These are phyloP conservation scores for Oithona nana DNA, from an alignment of 2,888 invertebrate species.

Conservation along the genomic window DNA sequence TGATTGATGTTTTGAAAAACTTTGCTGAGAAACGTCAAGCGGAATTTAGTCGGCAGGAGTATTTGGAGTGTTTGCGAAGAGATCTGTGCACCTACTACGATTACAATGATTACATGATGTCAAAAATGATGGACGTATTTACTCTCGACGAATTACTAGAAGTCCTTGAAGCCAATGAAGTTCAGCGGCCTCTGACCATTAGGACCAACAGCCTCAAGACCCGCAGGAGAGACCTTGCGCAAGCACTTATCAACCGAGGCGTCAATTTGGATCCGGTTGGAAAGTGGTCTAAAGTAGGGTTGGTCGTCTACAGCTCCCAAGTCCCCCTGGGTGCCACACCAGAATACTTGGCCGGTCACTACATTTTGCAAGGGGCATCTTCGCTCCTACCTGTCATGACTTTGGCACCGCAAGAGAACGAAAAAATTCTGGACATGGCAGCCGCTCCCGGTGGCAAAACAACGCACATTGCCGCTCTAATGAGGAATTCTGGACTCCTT, in stretches of 20 bases:
- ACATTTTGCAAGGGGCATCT: slow-evolving; percentile 76
- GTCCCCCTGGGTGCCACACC: slow-evolving; percentile 96
- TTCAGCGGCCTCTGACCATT: slow-evolving; percentile 72
- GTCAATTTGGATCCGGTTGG: slow-evolving; percentile 95
- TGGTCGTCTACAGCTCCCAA: slow-evolving; percentile 85
- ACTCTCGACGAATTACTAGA: slow-evolving; percentile 67
- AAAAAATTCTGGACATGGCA: slow-evolving; percentile 86
- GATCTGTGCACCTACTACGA: slow-evolving; percentile 88
- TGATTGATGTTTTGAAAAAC: slow-evolving; percentile 52
- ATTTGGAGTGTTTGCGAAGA: slow-evolving; percentile 50
- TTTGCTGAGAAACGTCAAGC: slow-evolving; percentile 35
- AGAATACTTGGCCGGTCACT: slow-evolving; percentile 95
- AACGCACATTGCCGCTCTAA: slow-evolving; percentile 86
- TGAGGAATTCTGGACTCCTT: slow-evolving; percentile 92
- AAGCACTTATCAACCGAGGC: slow-evolving; percentile 79
- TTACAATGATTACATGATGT: slow-evolving; percentile 91
- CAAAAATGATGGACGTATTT: slow-evolving; percentile 71
- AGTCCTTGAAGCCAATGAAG: slow-evolving; percentile 89
- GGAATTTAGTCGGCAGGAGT: slow-evolving; percentile 53
- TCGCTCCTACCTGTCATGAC: slow-evolving; percentile 96
- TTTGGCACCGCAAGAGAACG: slow-evolving; percentile 85
- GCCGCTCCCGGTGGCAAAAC: slow-evolving; percentile 98
- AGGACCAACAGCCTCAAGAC: slow-evolving; percentile 71
- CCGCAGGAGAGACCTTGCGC: slow-evolving; percentile 68
- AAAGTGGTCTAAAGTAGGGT: slow-evolving; percentile 94